Percentiles rank a stretch among this genome's conserved stretches.
Conservation (phyloP, 2,797 vertebrate genomes). For the Tinamus major region DNA sequence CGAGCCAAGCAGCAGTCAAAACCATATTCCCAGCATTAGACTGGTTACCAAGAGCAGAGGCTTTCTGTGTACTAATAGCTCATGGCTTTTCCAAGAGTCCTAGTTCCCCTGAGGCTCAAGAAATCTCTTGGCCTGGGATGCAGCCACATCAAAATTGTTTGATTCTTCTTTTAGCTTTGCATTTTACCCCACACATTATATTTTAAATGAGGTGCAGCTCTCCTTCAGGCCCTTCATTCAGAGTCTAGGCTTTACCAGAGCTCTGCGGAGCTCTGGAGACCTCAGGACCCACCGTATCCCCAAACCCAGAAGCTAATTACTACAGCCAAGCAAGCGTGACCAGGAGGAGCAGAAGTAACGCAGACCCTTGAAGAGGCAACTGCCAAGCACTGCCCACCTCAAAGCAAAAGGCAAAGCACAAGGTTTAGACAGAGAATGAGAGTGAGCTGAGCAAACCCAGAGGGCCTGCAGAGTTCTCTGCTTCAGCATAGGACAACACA, state of each 20-base stretch:
- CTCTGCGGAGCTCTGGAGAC: not conserved
- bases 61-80: not conserved
- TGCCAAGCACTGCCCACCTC: not conserved
- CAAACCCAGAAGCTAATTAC: not conserved
- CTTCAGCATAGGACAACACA: not conserved
- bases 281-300: not conserved
- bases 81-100: not conserved
- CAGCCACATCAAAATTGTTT: not conserved
- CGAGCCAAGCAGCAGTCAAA: conserved; percentile 18
- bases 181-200: not conserved
- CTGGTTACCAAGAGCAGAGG: not conserved
- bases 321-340: not conserved
- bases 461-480: not conserved
- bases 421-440: not conserved
- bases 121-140: not conserved
- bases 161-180: not conserved
- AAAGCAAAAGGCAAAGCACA: not conserved
- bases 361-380: not conserved
- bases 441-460: not conserved
- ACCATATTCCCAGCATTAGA: not conserved
- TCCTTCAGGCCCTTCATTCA: not conserved
- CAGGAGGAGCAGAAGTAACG: not conserved
- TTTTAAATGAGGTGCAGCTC: not conserved
- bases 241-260: not conserved
- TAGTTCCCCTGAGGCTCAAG: not conserved